These are phyloP conservation scores for Phainopepla nitens DNA, from an alignment of 2,113 vertebrate species.

Conservation along the genomic window DNA sequence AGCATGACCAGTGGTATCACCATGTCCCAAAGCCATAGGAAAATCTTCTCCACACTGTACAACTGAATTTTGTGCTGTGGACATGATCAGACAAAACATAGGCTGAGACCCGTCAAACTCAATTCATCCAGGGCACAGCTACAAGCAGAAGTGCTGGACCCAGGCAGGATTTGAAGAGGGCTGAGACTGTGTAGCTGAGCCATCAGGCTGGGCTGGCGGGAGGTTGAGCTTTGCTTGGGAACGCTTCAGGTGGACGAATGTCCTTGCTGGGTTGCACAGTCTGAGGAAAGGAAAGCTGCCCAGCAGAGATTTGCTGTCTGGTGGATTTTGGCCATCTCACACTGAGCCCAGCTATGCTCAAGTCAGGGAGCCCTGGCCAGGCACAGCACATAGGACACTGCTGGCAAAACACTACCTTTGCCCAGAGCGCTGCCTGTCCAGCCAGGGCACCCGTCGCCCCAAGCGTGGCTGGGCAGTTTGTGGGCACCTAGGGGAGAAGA, in stretches of 20 bases:
- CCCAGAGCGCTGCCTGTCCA: fast-evolving
- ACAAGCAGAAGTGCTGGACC: background rate
- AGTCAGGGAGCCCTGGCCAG: background rate
- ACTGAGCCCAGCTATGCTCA: background rate
- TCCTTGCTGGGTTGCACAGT: background rate
- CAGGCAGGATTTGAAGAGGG: background rate
- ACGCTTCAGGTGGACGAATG: fast-evolving
- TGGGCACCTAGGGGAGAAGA: background rate
- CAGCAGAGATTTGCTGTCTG: background rate
- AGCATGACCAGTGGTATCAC: background rate
- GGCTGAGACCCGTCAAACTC: background rate
- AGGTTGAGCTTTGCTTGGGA: background rate
- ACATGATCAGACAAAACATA: background rate
- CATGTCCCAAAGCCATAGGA: background rate
- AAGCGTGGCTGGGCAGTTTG: background rate
- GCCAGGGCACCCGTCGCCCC: background rate
- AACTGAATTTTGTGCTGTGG: background rate
- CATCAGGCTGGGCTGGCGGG: background rate
- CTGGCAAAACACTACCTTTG: background rate
- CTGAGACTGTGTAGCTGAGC: fast-evolving
- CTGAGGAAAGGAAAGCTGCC: background rate
- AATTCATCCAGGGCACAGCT: background rate
- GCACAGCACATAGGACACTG: fast-evolving
- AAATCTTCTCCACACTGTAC: background rate
- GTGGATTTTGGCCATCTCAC: background rate